Base-by-base conservation (phyloP, 2,113 vertebrate genomes). In the Gasterosteus nipponicus region DNA sequence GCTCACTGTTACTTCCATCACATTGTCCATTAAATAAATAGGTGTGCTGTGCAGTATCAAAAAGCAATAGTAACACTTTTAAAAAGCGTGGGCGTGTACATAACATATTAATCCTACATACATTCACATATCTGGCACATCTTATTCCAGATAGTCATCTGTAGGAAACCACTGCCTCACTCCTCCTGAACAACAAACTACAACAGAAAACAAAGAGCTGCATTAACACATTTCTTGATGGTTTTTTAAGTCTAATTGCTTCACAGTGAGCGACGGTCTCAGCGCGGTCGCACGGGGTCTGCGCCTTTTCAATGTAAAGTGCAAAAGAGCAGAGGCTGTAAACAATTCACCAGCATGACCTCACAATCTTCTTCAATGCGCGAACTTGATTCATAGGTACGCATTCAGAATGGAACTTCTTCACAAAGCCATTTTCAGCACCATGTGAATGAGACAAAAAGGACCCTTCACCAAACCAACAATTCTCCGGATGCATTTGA, bases 171-270 rank as follows among this genome's bases (percentile, higher is more conserved):
- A 53, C 42, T 75, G 80, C 44, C 80, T 72, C 77, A 74, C 63
- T 60, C 51, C 56, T 54, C 35, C 71, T 57, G 18, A 49, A 15
- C 41, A 67, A 75, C 59, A 69, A 69, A 61, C 35, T 66, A 58
- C 77, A 80, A 65, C 65, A 82, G 62, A 49, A 63, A 12, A 29
- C 74, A 59, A 41, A 76, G 86, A 86, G 72, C 80, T 77, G 69
- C 71, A 16, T 1, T 53, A 59, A 41, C 22, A 12, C 46, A 46
- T 53, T 11, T 74, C 65, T 56, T 42, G 11, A 47, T 46, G 35
- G 2, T 12, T 57, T 19, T 42, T 3, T 38, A 29, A 75, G 54
- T 70, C 73, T 47, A 49, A 9, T 15, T 12, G 47, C 81, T 65
- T 35, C 26, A 44, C 12, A 39, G 15, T 39, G 42, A 56, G 42